Evolutionary conservation across 1,140 invertebrate genomes (phyloP).

Genomic region (Macrobrachium nipponense): DNA sequence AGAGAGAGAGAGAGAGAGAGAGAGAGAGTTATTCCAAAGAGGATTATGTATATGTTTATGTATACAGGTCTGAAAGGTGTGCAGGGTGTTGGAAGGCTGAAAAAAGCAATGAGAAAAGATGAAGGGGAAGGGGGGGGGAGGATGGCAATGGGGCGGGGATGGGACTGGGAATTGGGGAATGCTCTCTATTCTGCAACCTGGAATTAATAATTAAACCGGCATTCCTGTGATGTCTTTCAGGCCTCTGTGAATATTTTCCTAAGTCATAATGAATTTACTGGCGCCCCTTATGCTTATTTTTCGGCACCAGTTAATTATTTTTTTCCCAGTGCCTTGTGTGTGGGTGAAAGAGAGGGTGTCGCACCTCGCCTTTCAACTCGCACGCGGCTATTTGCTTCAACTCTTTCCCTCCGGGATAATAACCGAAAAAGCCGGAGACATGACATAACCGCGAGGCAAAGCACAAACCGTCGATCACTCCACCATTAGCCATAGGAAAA

Average conservation of each 20-base stretch:
- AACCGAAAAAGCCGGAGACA: slow-evolving; percentile 5
- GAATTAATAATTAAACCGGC: slow-evolving; percentile 54
- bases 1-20: neutral
- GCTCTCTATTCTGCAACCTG: slow-evolving; percentile 25
- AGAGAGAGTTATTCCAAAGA: slow-evolving; percentile 15
- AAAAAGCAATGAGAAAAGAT: no score
- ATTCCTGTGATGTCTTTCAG: slow-evolving; percentile 51
- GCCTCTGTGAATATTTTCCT: slow-evolving; percentile 26
- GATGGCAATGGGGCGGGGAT: neutral
- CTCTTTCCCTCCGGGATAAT: slow-evolving; percentile 35
- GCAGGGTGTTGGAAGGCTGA: no score
- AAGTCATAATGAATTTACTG: slow-evolving; percentile 51
- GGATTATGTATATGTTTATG: neutral
- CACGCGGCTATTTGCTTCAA: slow-evolving; percentile 37
- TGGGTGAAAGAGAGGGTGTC: slow-evolving; percentile 19
- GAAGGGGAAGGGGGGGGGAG: neutral
- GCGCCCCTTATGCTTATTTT: slow-evolving; percentile 53
- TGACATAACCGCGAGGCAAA: slow-evolving; percentile 1
- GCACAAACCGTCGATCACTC: neutral
- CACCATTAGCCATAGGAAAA: no score
- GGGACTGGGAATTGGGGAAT: neutral
- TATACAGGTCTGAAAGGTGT: no score
- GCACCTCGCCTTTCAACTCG: slow-evolving; percentile 43
- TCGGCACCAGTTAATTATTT: slow-evolving; percentile 52
- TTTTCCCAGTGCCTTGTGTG: slow-evolving; percentile 36